Evolutionary conservation across 1,140 invertebrate species (phyloP), one percentile per base, ranked within the genome.

Genomic region (Colletes gigas): DNA sequence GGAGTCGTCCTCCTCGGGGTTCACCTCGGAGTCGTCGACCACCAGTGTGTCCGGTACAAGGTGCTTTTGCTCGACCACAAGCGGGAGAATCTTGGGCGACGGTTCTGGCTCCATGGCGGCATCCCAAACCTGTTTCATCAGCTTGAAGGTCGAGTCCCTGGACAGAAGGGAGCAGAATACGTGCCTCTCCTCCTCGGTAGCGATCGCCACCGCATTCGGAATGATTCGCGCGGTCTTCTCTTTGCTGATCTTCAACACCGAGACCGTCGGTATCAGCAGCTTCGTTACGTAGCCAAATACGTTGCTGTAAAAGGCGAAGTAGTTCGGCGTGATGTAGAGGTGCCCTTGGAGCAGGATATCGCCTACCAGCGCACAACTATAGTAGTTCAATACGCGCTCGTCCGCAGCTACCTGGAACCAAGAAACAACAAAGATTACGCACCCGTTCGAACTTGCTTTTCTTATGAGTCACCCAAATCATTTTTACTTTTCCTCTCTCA

Each of bases 221-320:
- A 97, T 97, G 54, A 99, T 97, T 81, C 96, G 95, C 4, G 97
- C 98, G 80, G 97, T 98, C 94, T 97, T 98, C 93, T 98, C 97
- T 90, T 98, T 97, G 44, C 96, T 98, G 77, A 99, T 97, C 88
- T 96, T 96, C 55, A 96, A 94, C 39, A 99, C 97, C 67, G 96
- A 96, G 50, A 94, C 94, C 76, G 97, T 96, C 21, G 97, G 97
- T 90, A 98, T 97, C 82, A 98, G 92, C 77, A 98, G 92, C 96
- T 97, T 97, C 87, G 97, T 98, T 72, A 98, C 97, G 93, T 98
- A 97, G 78, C 97, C 98, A 92, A 98, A 98, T 63, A 99, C 97
- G 90, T 98, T 98, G 68, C 98, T 98, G 93, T 99, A 98, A 94
- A 99, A 99, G 70, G 97, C 98, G 93, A 98, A 98, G 93, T 98